Evolutionary conservation across 2,888 invertebrate genomes (phyloP), one percentile per base, ranked within the genome.

Genomic region (Scaptomyza parva): DNA sequence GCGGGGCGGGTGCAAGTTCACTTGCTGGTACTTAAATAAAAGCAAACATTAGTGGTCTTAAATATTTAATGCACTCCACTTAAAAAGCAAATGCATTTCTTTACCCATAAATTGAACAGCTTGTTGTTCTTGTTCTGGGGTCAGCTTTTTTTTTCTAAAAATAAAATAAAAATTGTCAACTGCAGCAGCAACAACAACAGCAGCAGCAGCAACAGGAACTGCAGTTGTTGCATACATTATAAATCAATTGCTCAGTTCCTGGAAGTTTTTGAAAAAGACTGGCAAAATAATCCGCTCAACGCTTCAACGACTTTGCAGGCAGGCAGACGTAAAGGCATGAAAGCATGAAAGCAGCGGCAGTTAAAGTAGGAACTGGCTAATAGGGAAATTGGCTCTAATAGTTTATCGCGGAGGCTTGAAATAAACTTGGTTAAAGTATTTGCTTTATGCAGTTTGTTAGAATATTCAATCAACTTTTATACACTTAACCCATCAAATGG

Each of bases 231-330:
- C 55, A 64, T 66, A 59, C 80, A 84, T 80, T 80, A 84, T 76
- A 84, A 80, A 84, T 84, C 67, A 76, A 67, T 80, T 53, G 41
- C 22, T 48, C 40, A 54, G 43, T 83, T 84, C 77, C 52, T 52
- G 47, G 68, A 57, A 60, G 40, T n/a, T n/a, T 48, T 37, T 24
- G 18, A 41, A n/a, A 6, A 11, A 1, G 18, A 20, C 41, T n/a
- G 20, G 55, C 18, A 18, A 45, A 17, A 51, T 39, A 66, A 58
- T 45, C 28, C 39, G 69, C 41, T 40, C 26, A 35, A n/a, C n/a
- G 68, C 40, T 66, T 55, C 35, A 51, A 24, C 57, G 68, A 39
- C 41, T 57, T 37, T 40, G 47, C 12, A 35, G 11, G 28, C 28
- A 11, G 28, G 11, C 11, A 28, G 9, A n/a, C n/a, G n/a, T n/a